Base-by-base conservation (phyloP, 2,797 vertebrate genomes). In the Chaetodon trifasciatus region DNA sequence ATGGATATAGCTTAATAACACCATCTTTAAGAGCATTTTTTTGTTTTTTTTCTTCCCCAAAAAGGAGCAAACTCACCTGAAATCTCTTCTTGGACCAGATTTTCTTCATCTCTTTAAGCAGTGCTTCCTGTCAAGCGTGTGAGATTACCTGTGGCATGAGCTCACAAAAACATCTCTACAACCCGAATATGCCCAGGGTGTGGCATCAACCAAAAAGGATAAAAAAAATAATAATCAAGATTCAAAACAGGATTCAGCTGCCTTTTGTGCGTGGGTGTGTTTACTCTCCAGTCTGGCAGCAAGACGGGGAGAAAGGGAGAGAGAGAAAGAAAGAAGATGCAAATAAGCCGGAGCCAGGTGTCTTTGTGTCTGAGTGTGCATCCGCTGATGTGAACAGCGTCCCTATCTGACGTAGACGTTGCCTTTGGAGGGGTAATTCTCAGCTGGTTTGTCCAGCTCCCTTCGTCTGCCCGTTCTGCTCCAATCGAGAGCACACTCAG, bases 31-130 rank as follows among this genome's bases (percentile, higher is more conserved):
- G 81, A 61, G 42, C 3, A 28, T 5, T 3, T 17, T 12, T n/a
- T 55, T 24, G 3, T 32, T 32, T 28, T 28, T 28, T 28, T n/a
- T n/a, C n/a, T n/a, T 40, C 8, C 8, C 8, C 8, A 23, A 44
- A 63, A 79, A 85, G 35, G 5, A 82, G 77, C 57, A 72, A 80
- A 92, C 96, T 97, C 94, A 98, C 98, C 97, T 99, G 98, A 95
- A 98, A 97, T 91, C 97, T 96, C 93, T 98, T 98, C 95, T 99
- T 98, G 93, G 97, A 97, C 98, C 98, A 99, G 93, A 98, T 98
- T 95, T 98, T 98, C 96, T 98, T 98, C 98, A 98, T 98, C 90
- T 97, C 90, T 94, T 95, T 32, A 32, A 32, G 28, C 88, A 91
- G 90, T 66, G 74, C 75, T 83, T 91, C 74, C 89, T 78, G 85